Evolutionary conservation across 2,113 vertebrate genomes (phyloP).

Genomic region (Dipodomys ordii): DNA sequence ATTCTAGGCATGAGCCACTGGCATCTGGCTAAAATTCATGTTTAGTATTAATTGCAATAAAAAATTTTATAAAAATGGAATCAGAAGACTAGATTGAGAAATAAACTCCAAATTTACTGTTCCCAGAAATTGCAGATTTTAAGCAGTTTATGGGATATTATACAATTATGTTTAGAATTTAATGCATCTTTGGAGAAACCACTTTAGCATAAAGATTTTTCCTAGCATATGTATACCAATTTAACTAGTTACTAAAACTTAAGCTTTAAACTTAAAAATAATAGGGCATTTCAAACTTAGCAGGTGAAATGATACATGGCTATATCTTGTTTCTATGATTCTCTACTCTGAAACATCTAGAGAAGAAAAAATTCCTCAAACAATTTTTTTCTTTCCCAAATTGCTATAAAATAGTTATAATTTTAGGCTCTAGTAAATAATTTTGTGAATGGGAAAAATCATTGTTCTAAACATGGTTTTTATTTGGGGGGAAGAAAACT

Average conservation of each 20-base stretch:
- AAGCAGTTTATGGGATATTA: background rate
- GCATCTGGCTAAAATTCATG: too few species aligned
- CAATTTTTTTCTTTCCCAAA: background rate
- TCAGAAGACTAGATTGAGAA: too few species aligned
- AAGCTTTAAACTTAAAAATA: conserved; percentile 46
- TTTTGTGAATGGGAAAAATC: conserved; percentile 52
- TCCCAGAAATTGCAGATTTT: background rate
- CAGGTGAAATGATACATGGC: conserved; percentile 6
- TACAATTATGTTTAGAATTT: background rate
- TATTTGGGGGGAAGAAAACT: background rate
- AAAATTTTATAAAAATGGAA: too few species aligned
- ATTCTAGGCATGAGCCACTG: too few species aligned
- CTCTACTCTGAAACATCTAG: conserved; percentile 37
- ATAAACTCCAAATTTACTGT: background rate
- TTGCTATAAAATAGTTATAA: background rate
- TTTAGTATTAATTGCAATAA: conserved; percentile 48
- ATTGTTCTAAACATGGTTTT: conserved; percentile 43
- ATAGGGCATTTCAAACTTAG: background rate
- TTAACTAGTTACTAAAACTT: conserved; percentile 6
- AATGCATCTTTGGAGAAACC: conserved; percentile 14
- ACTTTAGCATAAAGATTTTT: background rate
- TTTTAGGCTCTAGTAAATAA: conserved; percentile 16
- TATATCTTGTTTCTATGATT: background rate
- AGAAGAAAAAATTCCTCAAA: conserved; percentile 45
- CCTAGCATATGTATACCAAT: background rate